Base-by-base conservation (phyloP, 1,140 invertebrate species). In the Choristoneura fumiferana region DNA sequence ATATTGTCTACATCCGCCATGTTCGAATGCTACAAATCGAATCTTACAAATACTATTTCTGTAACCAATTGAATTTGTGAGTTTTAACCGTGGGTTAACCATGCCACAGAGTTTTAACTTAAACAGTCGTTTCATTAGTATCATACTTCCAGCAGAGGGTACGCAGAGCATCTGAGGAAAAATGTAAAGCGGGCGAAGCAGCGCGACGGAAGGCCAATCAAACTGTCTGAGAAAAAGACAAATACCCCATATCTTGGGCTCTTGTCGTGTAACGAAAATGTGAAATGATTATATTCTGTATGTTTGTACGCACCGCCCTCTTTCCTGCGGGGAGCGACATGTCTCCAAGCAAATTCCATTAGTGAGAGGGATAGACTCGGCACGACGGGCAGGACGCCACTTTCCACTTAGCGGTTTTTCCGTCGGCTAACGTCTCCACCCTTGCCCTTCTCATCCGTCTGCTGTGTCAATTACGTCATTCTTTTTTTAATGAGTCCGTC, bases 261-360 rank as follows among this genome's bases (percentile, higher is more conserved):
- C 22, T 2, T 29, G 22, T 29, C 22, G 22, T 29, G 22, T 29
- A 29, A 2, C 2, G 22, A 29, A 29, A 33, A 49, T 18, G 43
- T 49, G 43, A 29, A 49, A 49, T 8, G 18, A 17, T 4, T 49
- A 49, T 49, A 33, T 49, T 49, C 4, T n/a, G 22, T 1, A 12
- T 33, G 43, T 33, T 49, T 29, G 43, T 49, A 49, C 43, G 22
- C 40, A 45, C 3, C 43, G 14, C 39, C 39, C 43, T n/a, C n/a
- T 33, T 49, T 49, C 29, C 43, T 29, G 22, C 43, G 43, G 54
- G 55, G 62, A 52, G 54, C 57, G 53, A 56, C 60, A 57, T 36
- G 52, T 58, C 60, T 52, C 61, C 40, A 54, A 64, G 65, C 54
- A 67, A 73, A 69, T 73, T 69, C 62, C 62, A 69, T 73, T 73